Evolutionary conservation across 2,888 invertebrate genomes (phyloP), one percentile per base, ranked within the genome.

Genomic region (Pollenia griseotomentosa): DNA sequence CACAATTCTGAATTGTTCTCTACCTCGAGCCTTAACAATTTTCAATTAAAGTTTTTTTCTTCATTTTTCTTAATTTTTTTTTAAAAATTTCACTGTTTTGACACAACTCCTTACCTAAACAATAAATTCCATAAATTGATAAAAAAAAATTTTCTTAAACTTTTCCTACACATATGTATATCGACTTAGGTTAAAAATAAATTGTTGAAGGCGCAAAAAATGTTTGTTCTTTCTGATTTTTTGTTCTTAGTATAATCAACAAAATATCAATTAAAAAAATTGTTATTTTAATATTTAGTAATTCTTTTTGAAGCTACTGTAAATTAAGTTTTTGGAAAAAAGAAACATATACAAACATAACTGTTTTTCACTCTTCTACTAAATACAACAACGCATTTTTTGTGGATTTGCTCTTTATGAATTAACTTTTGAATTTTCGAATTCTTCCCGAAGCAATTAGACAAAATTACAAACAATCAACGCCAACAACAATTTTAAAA

Each of bases 401-500:
- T 42, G 65, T 51, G 19, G 11, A 51, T 12, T 14, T 68, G 19
- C 77, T 74, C 68, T 78, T 86, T 44, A 48, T 77, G 83, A 80
- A 63, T 86, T 81, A 80, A 81, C 71, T 87, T 83, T 65, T 65
- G 55, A 81, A 83, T 68, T 78, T 77, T 81, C 55, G 33, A 82
- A 78, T 87, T 87, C 87, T 87, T 87, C 61, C 87, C 74, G 87
- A 87, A 87, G 84, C 87, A 87, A 87, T 87, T 87, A 87, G 78
- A 74, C 87, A 78, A 87, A 87, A 84, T 87, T 87, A 82, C 87
- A 84, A 87, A 87, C 84, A 87, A 87, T 87, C 84, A 87, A 87
- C 78, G 73, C 66, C 81, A 84, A 73, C 78, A 83, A 71, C 48
- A 74, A 44, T 70, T 80, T 70, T 82, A 82, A 55, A 33, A 33